Base-by-base conservation (phyloP, 1,140 invertebrate genomes). In the Philotrypesis tridentata region DNA sequence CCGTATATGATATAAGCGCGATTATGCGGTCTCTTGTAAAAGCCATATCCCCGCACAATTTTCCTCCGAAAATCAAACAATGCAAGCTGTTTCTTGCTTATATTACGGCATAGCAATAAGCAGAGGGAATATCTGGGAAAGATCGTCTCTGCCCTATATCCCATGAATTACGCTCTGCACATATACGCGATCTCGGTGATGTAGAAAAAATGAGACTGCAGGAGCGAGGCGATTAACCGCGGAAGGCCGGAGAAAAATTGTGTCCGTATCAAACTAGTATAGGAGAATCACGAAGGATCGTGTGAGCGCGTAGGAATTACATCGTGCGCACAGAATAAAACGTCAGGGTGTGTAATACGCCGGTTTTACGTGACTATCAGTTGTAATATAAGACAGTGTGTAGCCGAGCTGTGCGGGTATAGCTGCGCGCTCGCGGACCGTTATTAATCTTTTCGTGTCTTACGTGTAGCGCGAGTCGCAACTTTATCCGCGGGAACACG, bases 391-490 rank as follows among this genome's bases (percentile, higher is more conserved):
- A 5, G 25, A 8, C 40, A 12, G 25, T 17, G 21, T n/a, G 1
- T n/a, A 55, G n/a, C n/a, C n/a, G n/a, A n/a, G n/a, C n/a, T n/a
- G n/a, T n/a, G n/a, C n/a, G n/a, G n/a, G n/a, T 33, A 70, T 9
- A 65, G 21, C n/a, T 25, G 23, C 37, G 14, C n/a, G 27, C 8
- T 65, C 61, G 27, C 61, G 11, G 7, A 21, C 23, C 25, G 17
- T 73, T 55, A 73, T 73, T 71, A 71, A 71, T 71, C 33, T 40
- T 29, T 8, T 29, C 27, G 17, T 68, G 17, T 68, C 31, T 68
- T 68, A 68, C 31, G 21, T 68, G n/a, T n/a, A 55, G 17, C 17
- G 40, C 6, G 48, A 55, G 48, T 55, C 48, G 48, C 48, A 55
- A 55, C 48, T 55, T 55, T 55, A 55, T 55, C 48, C 48, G 9